Evolutionary conservation across 1,140 invertebrate species (phyloP), one percentile per base, ranked within the genome.

Genomic region (Venturia canescens): DNA sequence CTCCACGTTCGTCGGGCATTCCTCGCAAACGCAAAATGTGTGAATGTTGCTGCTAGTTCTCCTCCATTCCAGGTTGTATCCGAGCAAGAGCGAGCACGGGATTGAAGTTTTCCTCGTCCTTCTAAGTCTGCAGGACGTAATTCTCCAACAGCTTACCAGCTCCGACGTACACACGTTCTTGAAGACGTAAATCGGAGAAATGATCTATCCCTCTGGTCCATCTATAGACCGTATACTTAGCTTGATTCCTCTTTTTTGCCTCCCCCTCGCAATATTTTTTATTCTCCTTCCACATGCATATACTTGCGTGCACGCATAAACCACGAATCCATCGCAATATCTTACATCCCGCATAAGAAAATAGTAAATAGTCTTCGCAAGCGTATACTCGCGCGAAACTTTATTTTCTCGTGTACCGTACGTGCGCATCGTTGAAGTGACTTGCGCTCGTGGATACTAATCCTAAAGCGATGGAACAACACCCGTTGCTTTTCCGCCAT

Each of bases 1-100:
- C 31, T 44, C 31, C 66, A 82, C 80, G 82, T 84, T 82, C 82
- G 78, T 81, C 79, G 82, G 84, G 80, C 80, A 84, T 82, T 86
- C 82, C 69, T 78, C 82, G 57, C 29, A 48, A 77, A 77, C 29
- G 75, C 75, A 66, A 77, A 66, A 63, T 29, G 75, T 48, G 75
- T 60, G 57, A 26, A 16, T 69, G 60, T 26, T 63, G 21, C n/a
- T 66, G 29, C 57, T 53, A 21, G 29, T 44, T 21, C 31, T 60
- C 26, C 26, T 48, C 6, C n/a, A 60, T 77, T 27, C 53, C 16
- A 21, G 9, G 57, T 44, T 44, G n/a, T 26, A 60, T 44, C 7
- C 38, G 13, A 34, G 72, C 27, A 77, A 38, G 9, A 38, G 75
- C 60, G 31, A n/a, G n/a, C n/a, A 13, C 3, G 18, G 57, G 26